Conservation (phyloP, 1,140 invertebrate species). For the Anastrepha ludens region DNA sequence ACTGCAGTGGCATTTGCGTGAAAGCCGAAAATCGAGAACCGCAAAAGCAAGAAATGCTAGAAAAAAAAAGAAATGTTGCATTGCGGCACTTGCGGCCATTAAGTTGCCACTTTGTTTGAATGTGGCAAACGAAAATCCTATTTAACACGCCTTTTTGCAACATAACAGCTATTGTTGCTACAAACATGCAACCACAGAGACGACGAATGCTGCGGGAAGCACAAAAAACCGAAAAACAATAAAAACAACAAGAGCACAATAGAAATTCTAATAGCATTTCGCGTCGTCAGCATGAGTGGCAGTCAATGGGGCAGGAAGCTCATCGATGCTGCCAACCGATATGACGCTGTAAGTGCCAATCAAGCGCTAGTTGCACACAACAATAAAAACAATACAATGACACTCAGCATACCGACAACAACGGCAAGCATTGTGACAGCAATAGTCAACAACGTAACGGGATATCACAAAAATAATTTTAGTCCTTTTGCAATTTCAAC, state of each 20-base stretch:
- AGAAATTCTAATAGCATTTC: neutral
- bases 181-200: neutral
- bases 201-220: neutral
- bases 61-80: neutral
- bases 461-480: neutral
- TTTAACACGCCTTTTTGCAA: neutral
- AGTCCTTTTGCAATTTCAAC: neutral
- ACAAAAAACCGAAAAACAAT: neutral
- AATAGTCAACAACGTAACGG: neutral
- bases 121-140: constrained; percentile 30
- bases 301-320: neutral
- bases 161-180: neutral
- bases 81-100: neutral
- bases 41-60: neutral
- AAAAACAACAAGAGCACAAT: neutral
- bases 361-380: neutral
- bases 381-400: neutral
- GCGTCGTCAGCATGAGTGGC: neutral
- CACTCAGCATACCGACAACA: neutral
- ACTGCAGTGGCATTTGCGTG: neutral
- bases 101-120: constrained; percentile 23
- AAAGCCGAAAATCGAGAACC: neutral
- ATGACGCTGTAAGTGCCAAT: constrained; percentile 30
- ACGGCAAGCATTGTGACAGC: neutral
- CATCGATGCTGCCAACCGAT: neutral